These are phyloP conservation scores for Psittacara wagleri DNA, from an alignment of 2,113 vertebrate genomes.

Conservation along the genomic window DNA sequence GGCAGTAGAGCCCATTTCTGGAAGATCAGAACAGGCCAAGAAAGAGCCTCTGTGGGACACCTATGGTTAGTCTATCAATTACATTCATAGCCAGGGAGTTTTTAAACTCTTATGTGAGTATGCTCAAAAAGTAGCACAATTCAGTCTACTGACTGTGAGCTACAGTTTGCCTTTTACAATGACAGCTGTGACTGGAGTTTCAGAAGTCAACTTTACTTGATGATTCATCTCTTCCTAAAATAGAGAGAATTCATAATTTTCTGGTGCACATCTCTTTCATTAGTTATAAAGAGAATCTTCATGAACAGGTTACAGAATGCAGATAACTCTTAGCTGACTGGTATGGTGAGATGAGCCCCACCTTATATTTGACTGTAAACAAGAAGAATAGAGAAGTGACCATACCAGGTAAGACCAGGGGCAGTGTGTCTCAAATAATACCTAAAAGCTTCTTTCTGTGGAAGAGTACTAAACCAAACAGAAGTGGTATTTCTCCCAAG, in stretches of 20 bases:
- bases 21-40: not conserved
- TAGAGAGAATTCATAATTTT: not conserved
- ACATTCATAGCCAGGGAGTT: not conserved
- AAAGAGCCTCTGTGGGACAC: not conserved
- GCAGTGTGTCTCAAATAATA: not conserved
- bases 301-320: not conserved
- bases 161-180: not conserved
- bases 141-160: not conserved
- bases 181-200: not conserved
- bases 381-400: not conserved
- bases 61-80: not conserved
- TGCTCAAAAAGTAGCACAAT: not conserved
- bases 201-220: not conserved
- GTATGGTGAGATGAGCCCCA: not conserved
- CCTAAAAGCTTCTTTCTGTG: not conserved
- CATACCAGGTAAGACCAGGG: not conserved
- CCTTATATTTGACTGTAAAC: not conserved
- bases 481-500: not conserved
- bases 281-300: not conserved
- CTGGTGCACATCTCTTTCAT: not conserved
- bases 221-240: not conserved
- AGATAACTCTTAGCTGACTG: not conserved
- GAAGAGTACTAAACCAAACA: not conserved
- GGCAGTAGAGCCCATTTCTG: not conserved
- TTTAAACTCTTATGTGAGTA: not conserved